phyloP scores from a whole-genome alignment of 2,797 vertebrate species.

The Spinus pinus region DNA sequence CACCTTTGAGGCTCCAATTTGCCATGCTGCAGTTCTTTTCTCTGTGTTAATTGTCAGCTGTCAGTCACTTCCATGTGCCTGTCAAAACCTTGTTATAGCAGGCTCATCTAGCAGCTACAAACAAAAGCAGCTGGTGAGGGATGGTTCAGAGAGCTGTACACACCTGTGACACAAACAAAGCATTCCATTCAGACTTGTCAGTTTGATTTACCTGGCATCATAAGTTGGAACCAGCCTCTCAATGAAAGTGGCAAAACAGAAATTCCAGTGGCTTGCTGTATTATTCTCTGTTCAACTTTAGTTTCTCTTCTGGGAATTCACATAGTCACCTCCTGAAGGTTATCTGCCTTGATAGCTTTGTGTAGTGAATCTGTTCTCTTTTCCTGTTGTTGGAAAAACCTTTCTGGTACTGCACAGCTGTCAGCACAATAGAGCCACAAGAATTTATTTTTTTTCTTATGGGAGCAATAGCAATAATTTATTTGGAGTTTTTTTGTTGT shows the following conservation, averaged over 20 bases:
- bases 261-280: neutral
- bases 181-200: neutral
- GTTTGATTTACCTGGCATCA: neutral
- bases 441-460: neutral
- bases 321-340: neutral
- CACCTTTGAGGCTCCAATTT: neutral
- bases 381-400: conserved; percentile 28
- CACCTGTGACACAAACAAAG: neutral
- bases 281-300: neutral
- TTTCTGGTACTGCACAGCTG: neutral
- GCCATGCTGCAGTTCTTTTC: neutral
- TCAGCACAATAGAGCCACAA: neutral
- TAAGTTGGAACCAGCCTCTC: neutral
- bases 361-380: neutral
- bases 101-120: neutral
- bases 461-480: neutral
- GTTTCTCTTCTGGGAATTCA: conserved; percentile 48
- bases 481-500: neutral
- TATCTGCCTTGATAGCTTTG: conserved; percentile 25
- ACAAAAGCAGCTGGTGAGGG: neutral
- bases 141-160: neutral
- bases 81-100: neutral
- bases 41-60: neutral
- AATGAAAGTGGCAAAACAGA: neutral
- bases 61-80: neutral